Base-by-base conservation (phyloP, 2,113 vertebrate genomes). In the Eonycteris spelaea region DNA sequence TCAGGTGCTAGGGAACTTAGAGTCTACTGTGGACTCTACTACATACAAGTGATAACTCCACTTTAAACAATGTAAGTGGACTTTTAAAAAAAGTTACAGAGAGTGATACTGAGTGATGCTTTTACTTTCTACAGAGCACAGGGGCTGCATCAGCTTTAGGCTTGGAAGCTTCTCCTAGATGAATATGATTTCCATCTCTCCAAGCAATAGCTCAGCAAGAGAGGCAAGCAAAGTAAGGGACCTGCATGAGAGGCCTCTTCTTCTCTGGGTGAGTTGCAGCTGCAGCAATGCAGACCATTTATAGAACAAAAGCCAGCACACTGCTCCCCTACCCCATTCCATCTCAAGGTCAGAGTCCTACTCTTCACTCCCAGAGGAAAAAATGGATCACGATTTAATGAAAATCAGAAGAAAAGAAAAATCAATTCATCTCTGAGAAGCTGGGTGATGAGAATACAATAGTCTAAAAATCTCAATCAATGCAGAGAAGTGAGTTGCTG, bases 311-410 rank as follows among this genome's bases (percentile, higher is more conserved):
- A 89, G 83, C 74, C 45, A 53, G 80, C 30, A 61, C 48, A 45
- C n/a, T 33, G 67, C 40, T 78, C 68, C 83, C 79, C 53, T 91
- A 79, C 86, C 83, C 55, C 74, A 70, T 93, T 95, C 70, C 68
- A 92, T 83, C 74, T 93, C 91, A 97, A 97, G 93, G 95, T 96
- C 86, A 96, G 35, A 33, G 91, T 5, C 51, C 45, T 87, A 38
- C 38, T 40, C 51, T 16, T 6, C 18, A 61, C n/a, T 92, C 43
- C 53, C 73, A 57, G 59, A 94, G 78, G 82, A 94, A 91, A 91
- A 97, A 97, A 91, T 91, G 83, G 51, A 96, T 92, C 63, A 97
- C 68, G 92, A 90, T 90, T 57, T 95, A 93, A 75, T 86, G 83
- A 97, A 95, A 93, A 93, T 78, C 75, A 86, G 26, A 77, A 95